Evolutionary conservation across 2,113 vertebrate species (phyloP).

Genomic region (Sterrhoptilus dennistouni): DNA sequence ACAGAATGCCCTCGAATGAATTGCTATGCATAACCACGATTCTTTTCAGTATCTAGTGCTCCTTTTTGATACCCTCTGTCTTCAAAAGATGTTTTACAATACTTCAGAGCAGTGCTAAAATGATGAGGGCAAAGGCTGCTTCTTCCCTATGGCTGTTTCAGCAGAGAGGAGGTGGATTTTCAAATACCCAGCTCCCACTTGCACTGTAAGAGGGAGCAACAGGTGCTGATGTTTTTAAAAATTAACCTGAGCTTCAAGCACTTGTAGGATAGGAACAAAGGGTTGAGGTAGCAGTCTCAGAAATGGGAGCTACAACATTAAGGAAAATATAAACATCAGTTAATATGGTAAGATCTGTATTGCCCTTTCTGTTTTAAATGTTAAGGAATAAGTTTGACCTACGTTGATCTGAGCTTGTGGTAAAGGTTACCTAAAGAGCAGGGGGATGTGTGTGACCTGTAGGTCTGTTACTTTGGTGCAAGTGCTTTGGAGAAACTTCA

Average conservation of each 20-base stretch:
- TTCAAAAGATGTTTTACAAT: neutral
- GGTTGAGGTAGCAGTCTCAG: neutral
- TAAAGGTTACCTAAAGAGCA: conserved; percentile 56
- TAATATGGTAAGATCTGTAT: neutral
- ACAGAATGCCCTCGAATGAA: neutral
- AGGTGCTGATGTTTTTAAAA: neutral
- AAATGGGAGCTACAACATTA: neutral
- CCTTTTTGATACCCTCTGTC: neutral
- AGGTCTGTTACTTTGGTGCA: neutral
- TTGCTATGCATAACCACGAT: neutral
- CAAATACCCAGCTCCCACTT: neutral
- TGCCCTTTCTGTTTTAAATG: conserved; percentile 58
- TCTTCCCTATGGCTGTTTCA: neutral
- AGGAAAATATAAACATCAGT: conserved; percentile 7
- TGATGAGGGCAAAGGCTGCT: neutral
- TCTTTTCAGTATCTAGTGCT: neutral
- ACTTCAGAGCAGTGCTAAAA: neutral
- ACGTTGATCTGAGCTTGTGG: conserved; percentile 4
- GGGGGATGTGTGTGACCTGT: neutral
- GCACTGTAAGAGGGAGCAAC: neutral
- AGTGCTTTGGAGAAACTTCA: neutral
- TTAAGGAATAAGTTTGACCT: conserved; percentile 23
- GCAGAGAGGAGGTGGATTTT: neutral
- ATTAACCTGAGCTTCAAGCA: neutral
- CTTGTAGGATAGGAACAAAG: neutral